Evolutionary conservation across 2,888 invertebrate species (phyloP).

Genomic region (Sinopyrophorus schimmeli): DNA sequence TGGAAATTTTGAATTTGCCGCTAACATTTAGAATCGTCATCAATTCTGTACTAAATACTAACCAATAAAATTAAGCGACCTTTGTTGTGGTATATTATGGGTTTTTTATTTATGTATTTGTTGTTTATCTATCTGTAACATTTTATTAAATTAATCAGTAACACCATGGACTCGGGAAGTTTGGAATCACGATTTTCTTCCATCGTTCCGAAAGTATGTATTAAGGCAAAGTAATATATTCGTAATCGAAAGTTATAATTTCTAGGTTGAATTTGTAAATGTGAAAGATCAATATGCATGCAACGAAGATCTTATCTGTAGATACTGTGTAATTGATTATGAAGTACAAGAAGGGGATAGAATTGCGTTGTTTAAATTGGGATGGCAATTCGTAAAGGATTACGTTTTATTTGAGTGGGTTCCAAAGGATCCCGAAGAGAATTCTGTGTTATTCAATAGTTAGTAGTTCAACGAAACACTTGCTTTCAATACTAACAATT

Average conservation of each 20-base stretch:
- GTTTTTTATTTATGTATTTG: not conserved
- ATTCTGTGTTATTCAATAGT: constrained; percentile 45
- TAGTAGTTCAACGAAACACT: not conserved
- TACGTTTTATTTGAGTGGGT: constrained; percentile 51
- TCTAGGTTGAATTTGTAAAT: constrained; percentile 46
- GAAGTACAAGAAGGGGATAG: constrained; percentile 49
- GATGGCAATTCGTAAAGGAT: constrained; percentile 50
- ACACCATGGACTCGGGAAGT: constrained; percentile 13
- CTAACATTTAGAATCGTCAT: too few species aligned
- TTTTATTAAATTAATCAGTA: too few species aligned
- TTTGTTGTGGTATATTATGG: not conserved
- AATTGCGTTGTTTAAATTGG: constrained; percentile 51
- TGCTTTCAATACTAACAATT: too few species aligned
- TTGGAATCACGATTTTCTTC: constrained; percentile 18
- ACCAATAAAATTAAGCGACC: too few species aligned
- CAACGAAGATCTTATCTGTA: constrained; percentile 45
- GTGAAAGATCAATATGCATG: constrained; percentile 45
- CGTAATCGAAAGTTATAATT: not conserved
- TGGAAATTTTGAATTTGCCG: too few species aligned
- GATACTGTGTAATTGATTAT: constrained; percentile 44
- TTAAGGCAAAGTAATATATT: not conserved
- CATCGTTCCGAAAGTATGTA: constrained; percentile 18
- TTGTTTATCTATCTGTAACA: not conserved
- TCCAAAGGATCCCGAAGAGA: constrained; percentile 22
- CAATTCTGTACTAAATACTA: too few species aligned